Conservation (phyloP, 2,113 vertebrate species). For the Symphodus melops region DNA sequence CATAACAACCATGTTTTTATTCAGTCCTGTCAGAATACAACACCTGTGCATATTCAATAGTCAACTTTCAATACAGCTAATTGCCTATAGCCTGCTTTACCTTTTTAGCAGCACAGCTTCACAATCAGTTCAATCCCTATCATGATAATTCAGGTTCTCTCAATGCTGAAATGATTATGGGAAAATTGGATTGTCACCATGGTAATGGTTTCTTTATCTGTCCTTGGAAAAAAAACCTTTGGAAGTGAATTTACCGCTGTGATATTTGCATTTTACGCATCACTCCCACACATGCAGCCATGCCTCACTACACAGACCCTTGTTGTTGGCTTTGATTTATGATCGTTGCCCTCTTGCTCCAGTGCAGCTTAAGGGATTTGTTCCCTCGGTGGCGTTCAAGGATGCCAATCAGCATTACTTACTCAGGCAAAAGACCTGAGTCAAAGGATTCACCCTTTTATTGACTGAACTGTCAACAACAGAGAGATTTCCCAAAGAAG, state of each 20-base stretch:
- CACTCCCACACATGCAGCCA: background rate
- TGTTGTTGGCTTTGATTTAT: conserved; percentile 32
- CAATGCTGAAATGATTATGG: too few relatives aligned
- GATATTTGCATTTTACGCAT: background rate
- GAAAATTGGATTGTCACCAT: background rate
- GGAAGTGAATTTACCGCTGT: background rate
- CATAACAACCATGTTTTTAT: too few relatives aligned
- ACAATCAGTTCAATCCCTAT: conserved; percentile 12
- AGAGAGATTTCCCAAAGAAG: background rate
- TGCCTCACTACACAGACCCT: conserved; percentile 35
- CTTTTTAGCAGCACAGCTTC: background rate
- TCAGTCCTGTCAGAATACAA: too few relatives aligned
- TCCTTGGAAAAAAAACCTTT: conserved; percentile 1
- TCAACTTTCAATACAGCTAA: background rate
- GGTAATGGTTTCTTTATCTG: background rate
- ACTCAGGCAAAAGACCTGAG: conserved; percentile 22
- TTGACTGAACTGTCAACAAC: conserved; percentile 12
- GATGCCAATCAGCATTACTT: conserved; percentile 58
- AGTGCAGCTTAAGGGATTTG: conserved; percentile 63
- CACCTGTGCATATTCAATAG: background rate
- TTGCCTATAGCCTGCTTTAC: background rate
- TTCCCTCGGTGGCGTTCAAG: conserved; percentile 36
- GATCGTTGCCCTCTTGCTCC: conserved; percentile 43
- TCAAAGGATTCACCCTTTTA: conserved; percentile 42
- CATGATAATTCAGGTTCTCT: background rate